phyloP scores from a whole-genome alignment of 2,113 vertebrate species.

The Erythrolamprus reginae region DNA sequence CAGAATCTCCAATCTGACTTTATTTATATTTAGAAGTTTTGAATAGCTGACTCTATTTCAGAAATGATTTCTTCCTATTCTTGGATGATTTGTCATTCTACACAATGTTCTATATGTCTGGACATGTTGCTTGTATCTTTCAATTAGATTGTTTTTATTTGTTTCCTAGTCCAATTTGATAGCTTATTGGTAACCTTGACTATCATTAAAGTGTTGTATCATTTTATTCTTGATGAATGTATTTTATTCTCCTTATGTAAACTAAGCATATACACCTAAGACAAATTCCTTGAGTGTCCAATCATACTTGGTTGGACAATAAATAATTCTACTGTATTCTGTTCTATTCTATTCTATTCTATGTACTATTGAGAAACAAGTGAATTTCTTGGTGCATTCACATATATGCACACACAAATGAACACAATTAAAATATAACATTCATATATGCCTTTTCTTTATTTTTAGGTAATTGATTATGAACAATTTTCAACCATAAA shows the following conservation, averaged over 20 bases:
- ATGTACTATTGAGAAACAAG: neutral
- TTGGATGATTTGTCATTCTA: neutral
- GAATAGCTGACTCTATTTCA: neutral
- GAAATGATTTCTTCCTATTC: neutral
- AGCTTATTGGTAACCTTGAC: too few relatives aligned
- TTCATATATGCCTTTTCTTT: slow-evolving; percentile 18
- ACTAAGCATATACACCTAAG: too few relatives aligned
- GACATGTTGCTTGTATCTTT: neutral
- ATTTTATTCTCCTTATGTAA: too few relatives aligned
- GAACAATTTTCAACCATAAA: slow-evolving; percentile 72
- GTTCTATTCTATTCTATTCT: too few relatives aligned
- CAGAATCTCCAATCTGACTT: neutral
- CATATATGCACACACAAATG: neutral
- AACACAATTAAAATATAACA: neutral
- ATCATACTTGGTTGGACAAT: too few relatives aligned
- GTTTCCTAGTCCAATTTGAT: too few relatives aligned
- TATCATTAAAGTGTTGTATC: too few relatives aligned
- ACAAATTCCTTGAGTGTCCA: too few relatives aligned
- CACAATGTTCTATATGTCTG: neutral
- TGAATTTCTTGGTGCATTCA: neutral
- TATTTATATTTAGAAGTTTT: neutral
- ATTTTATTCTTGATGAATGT: too few relatives aligned
- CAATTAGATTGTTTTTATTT: too few relatives aligned
- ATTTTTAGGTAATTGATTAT: slow-evolving; percentile 79
- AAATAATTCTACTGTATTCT: too few relatives aligned